Base-by-base conservation (phyloP, 2,888 invertebrate genomes). In the Sarcophaga subvicina region DNA sequence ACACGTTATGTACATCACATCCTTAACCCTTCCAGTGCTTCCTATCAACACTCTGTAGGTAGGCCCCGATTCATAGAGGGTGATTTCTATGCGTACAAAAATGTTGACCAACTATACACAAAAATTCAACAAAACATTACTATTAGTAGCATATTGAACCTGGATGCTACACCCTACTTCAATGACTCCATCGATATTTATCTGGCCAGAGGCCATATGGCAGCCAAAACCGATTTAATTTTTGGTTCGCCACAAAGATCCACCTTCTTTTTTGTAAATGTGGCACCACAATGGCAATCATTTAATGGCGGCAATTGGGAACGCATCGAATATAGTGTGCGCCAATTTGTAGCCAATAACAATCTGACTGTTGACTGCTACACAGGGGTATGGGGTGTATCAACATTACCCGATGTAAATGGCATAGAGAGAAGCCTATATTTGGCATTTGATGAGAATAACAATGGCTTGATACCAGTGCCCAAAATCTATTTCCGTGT, bases 241-340 rank as follows among this genome's bases (percentile, higher is more conserved):
- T 95, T 93, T 90, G 94, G 92, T 20, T 90, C 92, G 4, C 94
- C 95, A 85, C 95, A 95, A 87, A 91, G 92, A 17, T 93, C 94
- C 6, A 94, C 94, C 3, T 95, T 94, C 90, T 94, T 94, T 89
- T 95, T 94, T 88, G 91, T 95, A 11, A 95, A 95, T 89, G 94
- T 91, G 0, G 94, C 94, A 1, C 95, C 95, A 0, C 95, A 95
- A 88, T 95, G 95, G 95, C 94, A 94, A 89, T 93, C 92, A 3
- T 95, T 95, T 89, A 96, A 96, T 89, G 94, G 92, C 0, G 94
- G 94, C 14, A 95, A 95, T 88, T 96, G 96, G 95, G 91, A 93
- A 64, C 88, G 89, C 1, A 90, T 95, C 20, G 95, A 96, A 92
- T 89, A 89, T 4, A 92, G 92, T 81, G 92, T 94, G 8, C 92